These are phyloP conservation scores for Penaeus monodon DNA, from an alignment of 2,888 invertebrate genomes.

Conservation along the genomic window DNA sequence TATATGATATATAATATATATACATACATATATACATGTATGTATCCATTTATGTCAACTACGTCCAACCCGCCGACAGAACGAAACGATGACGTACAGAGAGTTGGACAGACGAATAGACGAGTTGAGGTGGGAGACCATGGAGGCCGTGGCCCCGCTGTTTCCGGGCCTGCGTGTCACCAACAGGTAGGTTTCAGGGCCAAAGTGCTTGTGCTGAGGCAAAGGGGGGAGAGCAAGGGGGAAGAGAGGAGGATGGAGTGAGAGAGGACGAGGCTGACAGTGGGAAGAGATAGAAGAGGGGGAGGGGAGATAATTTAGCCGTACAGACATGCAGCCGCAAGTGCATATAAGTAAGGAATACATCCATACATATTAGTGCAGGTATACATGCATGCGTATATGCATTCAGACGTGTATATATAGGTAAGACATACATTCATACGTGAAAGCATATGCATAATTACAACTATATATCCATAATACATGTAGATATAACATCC, in stretches of 20 bases:
- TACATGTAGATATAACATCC: too few species aligned
- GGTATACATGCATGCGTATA: too few species aligned
- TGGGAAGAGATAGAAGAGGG: too few species aligned
- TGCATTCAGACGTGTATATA: too few species aligned
- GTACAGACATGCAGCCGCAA: too few species aligned
- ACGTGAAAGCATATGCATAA: too few species aligned
- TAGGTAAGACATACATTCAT: too few species aligned
- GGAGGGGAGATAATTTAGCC: too few species aligned
- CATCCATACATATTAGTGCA: too few species aligned
- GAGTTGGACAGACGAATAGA: neutral
- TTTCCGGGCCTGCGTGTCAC: neutral
- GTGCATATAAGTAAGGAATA: too few species aligned
- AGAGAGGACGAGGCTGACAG: neutral
- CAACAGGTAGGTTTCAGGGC: neutral
- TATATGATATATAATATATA: neutral
- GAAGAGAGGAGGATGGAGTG: neutral
- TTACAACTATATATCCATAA: too few species aligned
- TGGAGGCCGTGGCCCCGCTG: neutral
- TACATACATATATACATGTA: neutral
- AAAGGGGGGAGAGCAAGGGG: too few species aligned
- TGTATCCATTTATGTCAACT: neutral
- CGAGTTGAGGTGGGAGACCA: neutral
- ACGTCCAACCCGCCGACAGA: neutral
- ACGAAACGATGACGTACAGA: neutral
- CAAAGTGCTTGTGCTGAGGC: neutral